phyloP scores from a whole-genome alignment of 2,888 invertebrate genomes.

The Didymodactylos carnosus region DNA sequence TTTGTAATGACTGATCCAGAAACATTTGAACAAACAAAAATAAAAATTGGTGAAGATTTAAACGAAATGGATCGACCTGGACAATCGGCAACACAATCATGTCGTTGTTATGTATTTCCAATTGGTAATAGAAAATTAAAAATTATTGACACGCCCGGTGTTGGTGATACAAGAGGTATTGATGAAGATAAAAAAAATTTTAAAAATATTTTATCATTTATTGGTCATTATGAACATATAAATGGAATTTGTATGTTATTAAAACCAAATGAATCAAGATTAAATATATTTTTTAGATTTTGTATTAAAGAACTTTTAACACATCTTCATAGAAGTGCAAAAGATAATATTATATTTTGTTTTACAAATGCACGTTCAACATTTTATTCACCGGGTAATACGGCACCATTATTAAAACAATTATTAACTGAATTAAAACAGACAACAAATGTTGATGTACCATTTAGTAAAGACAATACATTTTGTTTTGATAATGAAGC shows the following conservation, averaged over 20 bases:
- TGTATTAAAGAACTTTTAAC: not conserved
- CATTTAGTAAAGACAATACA: not conserved
- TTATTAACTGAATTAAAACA: not conserved
- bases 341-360: not conserved
- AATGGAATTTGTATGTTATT: not conserved
- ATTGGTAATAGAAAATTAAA: not conserved
- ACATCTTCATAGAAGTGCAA: not conserved
- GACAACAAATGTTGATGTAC: not conserved
- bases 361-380: not conserved
- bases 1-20: not conserved
- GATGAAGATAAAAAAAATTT: not conserved
- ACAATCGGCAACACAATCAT: not conserved
- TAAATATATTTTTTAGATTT: not conserved
- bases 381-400: not conserved
- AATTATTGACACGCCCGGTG: not conserved
- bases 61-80: not conserved
- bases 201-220: not conserved
- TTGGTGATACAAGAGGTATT: not conserved
- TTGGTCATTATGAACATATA: not conserved
- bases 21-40: not conserved
- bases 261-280: not conserved
- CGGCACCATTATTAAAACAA: not conserved
- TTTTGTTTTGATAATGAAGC: too few species aligned
- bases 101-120: not conserved
- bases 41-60: not conserved